Evolutionary conservation across 2,888 invertebrate species (phyloP).

Genomic region (Cantharis flavilabris): DNA sequence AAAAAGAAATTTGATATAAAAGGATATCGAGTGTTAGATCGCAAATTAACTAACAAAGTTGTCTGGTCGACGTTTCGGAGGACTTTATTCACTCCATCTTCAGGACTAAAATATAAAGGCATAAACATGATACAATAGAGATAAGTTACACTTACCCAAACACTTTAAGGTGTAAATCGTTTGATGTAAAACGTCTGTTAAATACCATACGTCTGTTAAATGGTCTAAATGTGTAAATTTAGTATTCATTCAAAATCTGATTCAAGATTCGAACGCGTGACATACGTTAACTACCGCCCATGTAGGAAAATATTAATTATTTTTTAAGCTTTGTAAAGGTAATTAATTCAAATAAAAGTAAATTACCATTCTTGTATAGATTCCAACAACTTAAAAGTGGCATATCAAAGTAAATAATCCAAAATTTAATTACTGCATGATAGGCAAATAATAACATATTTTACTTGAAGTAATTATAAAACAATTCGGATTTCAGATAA

Average conservation of each 20-base stretch:
- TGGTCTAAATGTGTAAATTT: too few species aligned
- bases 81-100: too few species aligned
- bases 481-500: neutral
- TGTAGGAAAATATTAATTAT: neutral
- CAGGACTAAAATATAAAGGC: too few species aligned
- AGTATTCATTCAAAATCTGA: neutral
- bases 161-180: too few species aligned
- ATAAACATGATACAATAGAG: too few species aligned
- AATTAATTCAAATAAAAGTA: neutral
- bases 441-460: neutral
- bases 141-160: too few species aligned
- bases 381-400: neutral
- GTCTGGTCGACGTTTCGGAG: too few species aligned
- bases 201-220: too few species aligned
- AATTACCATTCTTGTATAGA: neutral
- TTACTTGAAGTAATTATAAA: constrained; percentile 5
- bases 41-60: too few species aligned
- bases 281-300: neutral
- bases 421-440: neutral
- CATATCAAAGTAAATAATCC: neutral
- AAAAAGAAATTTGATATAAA: too few species aligned
- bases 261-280: neutral
- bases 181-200: too few species aligned
- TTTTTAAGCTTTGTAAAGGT: neutral
- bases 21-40: too few species aligned